Evolutionary conservation across 2,888 invertebrate genomes (phyloP), one percentile per base, ranked within the genome.

Genomic region (Eilema depressum): DNA sequence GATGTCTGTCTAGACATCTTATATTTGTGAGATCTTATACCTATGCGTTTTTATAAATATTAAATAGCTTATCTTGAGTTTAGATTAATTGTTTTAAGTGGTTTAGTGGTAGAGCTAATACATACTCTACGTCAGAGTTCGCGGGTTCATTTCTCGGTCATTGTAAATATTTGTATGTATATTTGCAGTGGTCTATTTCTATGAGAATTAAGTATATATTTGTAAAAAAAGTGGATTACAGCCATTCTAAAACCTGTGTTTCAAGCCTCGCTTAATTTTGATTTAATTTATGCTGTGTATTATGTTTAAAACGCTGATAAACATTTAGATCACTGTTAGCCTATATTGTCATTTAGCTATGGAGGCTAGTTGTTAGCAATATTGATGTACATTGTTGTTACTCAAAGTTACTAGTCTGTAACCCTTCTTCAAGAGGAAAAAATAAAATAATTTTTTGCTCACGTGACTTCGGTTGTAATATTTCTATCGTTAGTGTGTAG

Each of bases 1-100:
- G 26, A 14, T 47, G 63, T 63, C 47, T 47, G 63, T 63, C 47
- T 26, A 26, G 47, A 63, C 20, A 26, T n/a, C n/a, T n/a, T n/a
- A n/a, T n/a, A n/a, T 68, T 71, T 53, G 37, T 63, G 41, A 1
- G 37, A n/a, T 59, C 20, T n/a, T 37, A 12, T 67, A n/a, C n/a
- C n/a, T n/a, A 30, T 30, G 28, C 11, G 17, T 25, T 26, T 60
- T 60, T 20, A 60, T 60, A 28, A 60, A 60, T 60, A 26, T 26
- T 60, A 60, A 60, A 28, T 17, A 26, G 26, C 17, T 25, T 25
- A 12, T 23, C 25, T 37, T 37, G 33, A 37, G n/a, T 14, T 10
- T 57, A 57, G 12, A 57, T 57, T 12, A 23, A 23, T 23, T 57
- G 12, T 0, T 4, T 12, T 57, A 25, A 3, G 23, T 25, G 4